Evolutionary conservation across 2,797 vertebrate species (phyloP).

Genomic region (Spea hammondii): DNA sequence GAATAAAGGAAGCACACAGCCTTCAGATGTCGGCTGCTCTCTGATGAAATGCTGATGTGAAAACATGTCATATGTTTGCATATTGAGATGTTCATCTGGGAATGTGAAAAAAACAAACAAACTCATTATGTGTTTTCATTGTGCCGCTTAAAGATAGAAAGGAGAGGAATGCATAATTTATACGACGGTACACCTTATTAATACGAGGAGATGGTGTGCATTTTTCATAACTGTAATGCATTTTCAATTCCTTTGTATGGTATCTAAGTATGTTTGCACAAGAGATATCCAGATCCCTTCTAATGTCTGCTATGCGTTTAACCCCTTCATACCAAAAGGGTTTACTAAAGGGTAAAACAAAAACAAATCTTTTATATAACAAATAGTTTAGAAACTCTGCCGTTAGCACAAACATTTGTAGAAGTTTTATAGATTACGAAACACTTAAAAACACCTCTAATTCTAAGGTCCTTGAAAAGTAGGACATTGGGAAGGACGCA

Average conservation of each 20-base stretch:
- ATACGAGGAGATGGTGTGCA: slow-evolving; percentile 38
- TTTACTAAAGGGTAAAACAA: too few relatives aligned
- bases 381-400: too few relatives aligned
- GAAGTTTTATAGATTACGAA: too few relatives aligned
- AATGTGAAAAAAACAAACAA: slow-evolving; percentile 69
- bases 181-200: slow-evolving; percentile 62
- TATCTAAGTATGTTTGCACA: slow-evolving; percentile 40
- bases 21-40: slow-evolving; percentile 87
- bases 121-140: slow-evolving; percentile 54
- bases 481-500: too few relatives aligned
- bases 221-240: slow-evolving; percentile 35
- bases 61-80: slow-evolving; percentile 85
- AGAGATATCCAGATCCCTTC: slow-evolving; percentile 14
- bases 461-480: too few relatives aligned
- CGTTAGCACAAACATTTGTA: too few relatives aligned
- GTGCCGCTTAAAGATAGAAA: slow-evolving; percentile 65
- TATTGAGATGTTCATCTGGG: slow-evolving; percentile 69
- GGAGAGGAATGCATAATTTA: slow-evolving; percentile 69
- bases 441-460: too few relatives aligned
- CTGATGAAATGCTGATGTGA: slow-evolving; percentile 81
- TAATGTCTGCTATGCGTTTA: slow-evolving; percentile 9
- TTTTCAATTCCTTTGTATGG: slow-evolving; percentile 47
- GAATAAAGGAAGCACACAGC: slow-evolving; percentile 73
- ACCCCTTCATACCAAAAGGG: neutral
- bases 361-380: too few relatives aligned